These are phyloP conservation scores for Oxycera nigricornis DNA, from an alignment of 2,888 invertebrate genomes.

Conservation along the genomic window DNA sequence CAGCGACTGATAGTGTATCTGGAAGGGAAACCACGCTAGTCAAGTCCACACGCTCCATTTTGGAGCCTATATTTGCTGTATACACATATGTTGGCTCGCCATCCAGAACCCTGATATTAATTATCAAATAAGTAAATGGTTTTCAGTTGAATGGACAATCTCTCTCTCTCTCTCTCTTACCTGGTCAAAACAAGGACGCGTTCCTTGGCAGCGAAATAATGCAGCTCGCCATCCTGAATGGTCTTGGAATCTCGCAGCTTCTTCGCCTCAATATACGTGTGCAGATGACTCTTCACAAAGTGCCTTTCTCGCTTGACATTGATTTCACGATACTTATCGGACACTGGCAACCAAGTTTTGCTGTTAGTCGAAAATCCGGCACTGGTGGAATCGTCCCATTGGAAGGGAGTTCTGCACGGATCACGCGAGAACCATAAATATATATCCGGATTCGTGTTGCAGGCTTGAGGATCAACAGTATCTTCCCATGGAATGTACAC, in stretches of 20 bases:
- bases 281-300: conserved; percentile 65
- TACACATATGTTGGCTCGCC: conserved; percentile 12
- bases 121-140: not conserved
- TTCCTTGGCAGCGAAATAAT: conserved; percentile 63
- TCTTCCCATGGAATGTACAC: conserved; percentile 68
- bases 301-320: conserved; percentile 66
- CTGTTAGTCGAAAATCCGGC: conserved; percentile 55
- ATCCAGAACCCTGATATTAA: conserved; percentile 3
- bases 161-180: conserved; percentile 47
- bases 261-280: conserved; percentile 67
- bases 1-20: not conserved
- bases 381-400: conserved; percentile 66
- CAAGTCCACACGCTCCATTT: conserved; percentile 16
- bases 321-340: conserved; percentile 66
- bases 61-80: conserved; percentile 2
- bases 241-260: conserved; percentile 55
- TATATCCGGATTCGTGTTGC: conserved; percentile 64
- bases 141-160: not conserved
- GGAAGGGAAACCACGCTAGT: not conserved
- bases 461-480: conserved; percentile 68
- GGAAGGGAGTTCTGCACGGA: conserved; percentile 69
- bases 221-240: conserved; percentile 58
- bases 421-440: conserved; percentile 69
- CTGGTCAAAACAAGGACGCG: conserved; percentile 63
- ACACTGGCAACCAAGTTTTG: conserved; percentile 59